These are phyloP conservation scores for Archaeoteleia sp. DNA, from an alignment of 2,888 invertebrate genomes.

Conservation along the genomic window DNA sequence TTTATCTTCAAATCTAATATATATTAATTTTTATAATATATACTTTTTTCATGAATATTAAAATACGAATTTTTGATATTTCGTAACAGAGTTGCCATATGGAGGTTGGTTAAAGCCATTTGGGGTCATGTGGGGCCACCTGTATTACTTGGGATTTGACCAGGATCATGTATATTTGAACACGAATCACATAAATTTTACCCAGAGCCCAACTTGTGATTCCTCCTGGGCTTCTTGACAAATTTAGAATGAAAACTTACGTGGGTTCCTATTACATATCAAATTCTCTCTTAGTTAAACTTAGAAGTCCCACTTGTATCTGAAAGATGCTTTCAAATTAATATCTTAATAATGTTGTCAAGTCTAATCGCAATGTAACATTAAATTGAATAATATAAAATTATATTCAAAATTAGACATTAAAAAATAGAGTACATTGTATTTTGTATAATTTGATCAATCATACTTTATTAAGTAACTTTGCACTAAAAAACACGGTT, in stretches of 20 bases:
- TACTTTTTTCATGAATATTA: background rate
- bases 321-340: too few relatives aligned
- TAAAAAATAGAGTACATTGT: too few relatives aligned
- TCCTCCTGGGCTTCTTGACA: constrained; percentile 22
- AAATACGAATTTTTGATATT: background rate
- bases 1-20: too few relatives aligned
- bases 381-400: too few relatives aligned
- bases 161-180: constrained; percentile 22
- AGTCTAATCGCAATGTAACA: too few relatives aligned
- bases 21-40: too few relatives aligned
- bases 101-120: constrained; percentile 6
- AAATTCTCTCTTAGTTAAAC: background rate
- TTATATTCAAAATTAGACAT: too few relatives aligned
- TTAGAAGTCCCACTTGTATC: too few relatives aligned
- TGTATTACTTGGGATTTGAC: constrained; percentile 18
- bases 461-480: too few relatives aligned
- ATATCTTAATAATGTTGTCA: too few relatives aligned
- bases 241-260: constrained; percentile 13
- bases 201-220: constrained; percentile 5
- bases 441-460: too few relatives aligned
- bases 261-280: background rate
- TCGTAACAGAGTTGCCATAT: background rate
- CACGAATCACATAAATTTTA: constrained; percentile 18
- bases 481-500: too few relatives aligned
- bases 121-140: constrained; percentile 12